phyloP scores from a whole-genome alignment of 1,140 invertebrate genomes.

The Macrosteles quadrilineatus region DNA sequence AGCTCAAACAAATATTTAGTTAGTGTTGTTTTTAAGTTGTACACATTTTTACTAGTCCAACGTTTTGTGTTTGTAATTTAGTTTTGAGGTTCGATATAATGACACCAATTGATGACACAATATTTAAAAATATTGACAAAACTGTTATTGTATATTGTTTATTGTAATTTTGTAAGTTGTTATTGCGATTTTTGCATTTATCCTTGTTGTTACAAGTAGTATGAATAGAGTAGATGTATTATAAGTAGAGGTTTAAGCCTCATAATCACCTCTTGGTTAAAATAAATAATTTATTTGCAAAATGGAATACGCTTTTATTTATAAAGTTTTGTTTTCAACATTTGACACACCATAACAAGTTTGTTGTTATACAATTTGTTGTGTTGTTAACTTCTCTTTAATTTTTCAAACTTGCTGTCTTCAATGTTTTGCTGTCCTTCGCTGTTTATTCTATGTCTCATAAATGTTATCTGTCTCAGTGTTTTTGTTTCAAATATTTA shows the following conservation, averaged over 20 bases:
- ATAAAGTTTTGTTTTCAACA: not conserved
- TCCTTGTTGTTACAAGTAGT: not conserved
- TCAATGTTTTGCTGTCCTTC: not conserved
- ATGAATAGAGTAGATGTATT: not conserved
- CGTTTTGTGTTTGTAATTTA: too few relatives aligned
- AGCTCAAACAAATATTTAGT: too few relatives aligned
- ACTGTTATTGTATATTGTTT: too few relatives aligned
- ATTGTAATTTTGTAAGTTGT: constrained; percentile 8
- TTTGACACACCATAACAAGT: not conserved
- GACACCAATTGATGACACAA: too few relatives aligned
- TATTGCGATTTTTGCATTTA: constrained; percentile 3
- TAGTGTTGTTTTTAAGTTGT: too few relatives aligned
- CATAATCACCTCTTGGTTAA: not conserved
- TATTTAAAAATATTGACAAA: too few relatives aligned
- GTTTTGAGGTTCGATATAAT: too few relatives aligned
- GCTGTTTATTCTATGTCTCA: constrained; percentile 4
- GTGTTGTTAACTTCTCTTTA: not conserved
- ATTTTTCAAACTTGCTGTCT: too few relatives aligned
- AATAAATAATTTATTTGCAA: not conserved
- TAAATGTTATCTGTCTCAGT: constrained; percentile 2
- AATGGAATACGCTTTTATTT: not conserved
- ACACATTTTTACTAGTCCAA: too few relatives aligned
- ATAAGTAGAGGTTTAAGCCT: not conserved
- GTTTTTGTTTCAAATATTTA: not conserved
- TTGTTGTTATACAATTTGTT: not conserved